Evolutionary conservation across 1,140 invertebrate species (phyloP), one percentile per base, ranked within the genome.

Genomic region (Triops longicaudatus): DNA sequence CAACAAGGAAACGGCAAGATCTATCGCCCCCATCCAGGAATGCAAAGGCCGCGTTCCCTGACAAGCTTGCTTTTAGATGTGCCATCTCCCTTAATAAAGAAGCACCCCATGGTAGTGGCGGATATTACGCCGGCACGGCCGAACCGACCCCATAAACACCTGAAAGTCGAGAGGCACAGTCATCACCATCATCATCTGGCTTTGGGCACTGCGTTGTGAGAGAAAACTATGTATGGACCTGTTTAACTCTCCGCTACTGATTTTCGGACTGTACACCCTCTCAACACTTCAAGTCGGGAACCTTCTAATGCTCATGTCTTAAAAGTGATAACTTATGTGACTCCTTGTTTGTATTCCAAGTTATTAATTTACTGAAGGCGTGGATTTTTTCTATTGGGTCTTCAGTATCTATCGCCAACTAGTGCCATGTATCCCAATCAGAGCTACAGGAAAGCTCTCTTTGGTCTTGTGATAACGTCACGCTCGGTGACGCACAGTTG

Each of bases 61-160:
- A 94, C 92, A 63, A 94, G 95, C 86, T 86, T 95, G 79, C 92
- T 94, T 71, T 94, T 92, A 92, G 91, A 92, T 82, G 43, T 78
- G 7, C 78, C 78, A 42, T 78, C 42, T 22, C 43, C 74, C 26
- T 73, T 74, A 44, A 73, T 77, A 5, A 37, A 77, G 14, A 28
- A 73, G 72, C 76, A 77, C n/a, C 76, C 76, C 72, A 83, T 91
- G 77, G 87, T 90, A 79, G 90, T 88, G n/a, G 73, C 78, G 9
- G 72, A 76, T n/a, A 73, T 74, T 5, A 77, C 75, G n/a, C 76
- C 78, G 26, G 63, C 42, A 83, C 79, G 83, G 80, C 71, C 83
- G 81, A 37, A 81, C 82, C 82, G 85, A 84, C 82, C 87, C 79
- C 83, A 84, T 79, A 83, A 87, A 83, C 81, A 84, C 82, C 50